Base-by-base conservation (phyloP, 2,797 vertebrate genomes). In the Danio jaintianensis region DNA sequence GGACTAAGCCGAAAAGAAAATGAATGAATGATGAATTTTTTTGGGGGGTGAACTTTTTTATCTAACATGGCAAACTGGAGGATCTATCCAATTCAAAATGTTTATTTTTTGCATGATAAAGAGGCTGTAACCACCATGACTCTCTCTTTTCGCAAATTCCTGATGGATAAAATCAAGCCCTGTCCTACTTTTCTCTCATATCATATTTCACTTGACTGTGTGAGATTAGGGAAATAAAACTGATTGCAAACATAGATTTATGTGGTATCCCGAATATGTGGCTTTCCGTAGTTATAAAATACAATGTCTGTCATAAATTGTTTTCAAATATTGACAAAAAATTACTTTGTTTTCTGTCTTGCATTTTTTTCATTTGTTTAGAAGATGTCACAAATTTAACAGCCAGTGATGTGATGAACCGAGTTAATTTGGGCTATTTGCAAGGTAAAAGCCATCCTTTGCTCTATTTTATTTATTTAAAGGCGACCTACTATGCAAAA, bases 321-420 rank as follows among this genome's bases (percentile, higher is more conserved):
- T 59, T 75, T 70, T 15, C 47, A 70, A 36, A 36, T 22, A n/a
- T 61, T 18, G 3, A 43, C 12, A 12, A 20, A 18, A 43, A 42
- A 38, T 48, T 16, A 5, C 10, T n/a, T 13, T 43, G 1, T 50
- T 87, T 88, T 93, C 77, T 90, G 87, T 89, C 90, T 53, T 36
- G 29, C 29, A 15, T 18, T 85, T 12, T 82, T 61, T 83, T n/a
- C 5, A 70, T 36, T 63, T 7, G 56, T 92, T 56, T 91, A 98
- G 97, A 98, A 92, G 96, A 98, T 89, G 92, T 96, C 88, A 94
- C 95, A 87, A 98, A 98, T 92, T 94, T 98, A 93, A 98, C 97
- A 88, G 97, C 97, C 93, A 96, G 96, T 93, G 97, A 98, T 87
- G 97, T 98, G 91, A 98, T 98, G 97, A 98, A 98, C 93, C 95